Evolutionary conservation across 37 sponge, comb jelly and placozoan genomes (phyloP), one percentile per base, ranked within the genome.

Genomic region (Halichondria panicea): DNA sequence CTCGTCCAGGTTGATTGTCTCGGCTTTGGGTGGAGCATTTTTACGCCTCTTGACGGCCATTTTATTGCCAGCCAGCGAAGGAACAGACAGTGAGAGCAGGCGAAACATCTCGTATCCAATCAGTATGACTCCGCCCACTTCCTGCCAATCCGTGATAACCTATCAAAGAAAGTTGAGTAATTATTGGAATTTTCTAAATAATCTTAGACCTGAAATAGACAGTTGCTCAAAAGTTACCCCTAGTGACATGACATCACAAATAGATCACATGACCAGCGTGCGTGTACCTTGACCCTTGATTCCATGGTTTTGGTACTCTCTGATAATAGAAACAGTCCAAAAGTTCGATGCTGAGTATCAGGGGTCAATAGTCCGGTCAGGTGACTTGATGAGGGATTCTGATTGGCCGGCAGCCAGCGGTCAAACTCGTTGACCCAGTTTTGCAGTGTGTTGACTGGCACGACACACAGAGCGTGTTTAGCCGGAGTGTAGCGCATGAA

Each of bases 51-150:
- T 89, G 56, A 66, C 50, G 53, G 93, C 87, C 92, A 89, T 94
- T 59, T 90, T 94, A 75, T 87, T 88, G 0, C 89, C 92, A 24
- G 83, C 79, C 40, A 93, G 79, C 11, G 91, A 87, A 21, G 94
- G 94, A 0, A 89, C 87, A 12, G 84, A 84, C 74, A 89, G 71
- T 9, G 94, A 67, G 37, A 96, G 84, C 22, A 87, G 63, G 8
- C 97, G 87, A 66, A 74, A 95, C 90, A 95, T 81, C 75, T 95
- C 99, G 50, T 95, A 98, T 32, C 99, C 99, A n/a, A 98, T 78
- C 43, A 98, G 55, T 21, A 98, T 75, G 25, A 95, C 96, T 21
- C 99, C 99, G 33, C 96, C 99, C 27, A 33, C 73, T 43, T 43
- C 41, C 24, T 76, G 63, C 96, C 96, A 96, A 34, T 83, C 44